These are phyloP conservation scores for Falco columbarius DNA, from an alignment of 2,797 vertebrate genomes.

Conservation along the genomic window DNA sequence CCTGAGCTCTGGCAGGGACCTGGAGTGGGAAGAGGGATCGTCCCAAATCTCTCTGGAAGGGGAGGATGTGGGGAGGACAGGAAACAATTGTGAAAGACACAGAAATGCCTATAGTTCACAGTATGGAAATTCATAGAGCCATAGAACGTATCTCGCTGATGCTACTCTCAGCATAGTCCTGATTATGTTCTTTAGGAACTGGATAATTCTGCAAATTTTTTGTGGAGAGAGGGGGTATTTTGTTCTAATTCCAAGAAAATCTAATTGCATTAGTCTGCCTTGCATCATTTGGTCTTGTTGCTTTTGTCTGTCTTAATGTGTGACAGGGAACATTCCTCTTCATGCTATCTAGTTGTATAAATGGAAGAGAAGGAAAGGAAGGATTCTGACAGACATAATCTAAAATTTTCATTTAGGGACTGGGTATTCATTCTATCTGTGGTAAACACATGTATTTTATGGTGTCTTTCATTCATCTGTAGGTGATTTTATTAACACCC, in stretches of 20 bases:
- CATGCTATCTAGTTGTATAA: not conserved
- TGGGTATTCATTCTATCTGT: not conserved
- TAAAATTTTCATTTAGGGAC: not conserved
- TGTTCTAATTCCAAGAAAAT: not conserved
- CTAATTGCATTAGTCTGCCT: not conserved
- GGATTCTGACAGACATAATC: not conserved
- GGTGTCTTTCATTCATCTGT: not conserved
- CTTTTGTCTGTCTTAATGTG: not conserved
- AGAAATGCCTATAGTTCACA: not conserved
- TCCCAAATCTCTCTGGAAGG: not conserved
- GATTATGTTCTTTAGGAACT: not conserved
- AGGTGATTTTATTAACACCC: not conserved
- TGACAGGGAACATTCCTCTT: not conserved
- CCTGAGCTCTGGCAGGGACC: not conserved
- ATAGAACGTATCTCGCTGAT: not conserved
- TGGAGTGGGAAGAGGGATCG: not conserved
- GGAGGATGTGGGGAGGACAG: not conserved
- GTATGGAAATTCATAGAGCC: not conserved
- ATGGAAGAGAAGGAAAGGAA: not conserved
- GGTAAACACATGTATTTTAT: not conserved
- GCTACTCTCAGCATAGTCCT: not conserved
- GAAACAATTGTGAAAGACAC: not conserved
- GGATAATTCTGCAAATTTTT: not conserved
- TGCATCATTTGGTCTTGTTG: not conserved
- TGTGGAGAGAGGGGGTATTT: not conserved